These are phyloP conservation scores for Aplidium turbinatum DNA, from an alignment of 23 tunicate species.

Conservation along the genomic window DNA sequence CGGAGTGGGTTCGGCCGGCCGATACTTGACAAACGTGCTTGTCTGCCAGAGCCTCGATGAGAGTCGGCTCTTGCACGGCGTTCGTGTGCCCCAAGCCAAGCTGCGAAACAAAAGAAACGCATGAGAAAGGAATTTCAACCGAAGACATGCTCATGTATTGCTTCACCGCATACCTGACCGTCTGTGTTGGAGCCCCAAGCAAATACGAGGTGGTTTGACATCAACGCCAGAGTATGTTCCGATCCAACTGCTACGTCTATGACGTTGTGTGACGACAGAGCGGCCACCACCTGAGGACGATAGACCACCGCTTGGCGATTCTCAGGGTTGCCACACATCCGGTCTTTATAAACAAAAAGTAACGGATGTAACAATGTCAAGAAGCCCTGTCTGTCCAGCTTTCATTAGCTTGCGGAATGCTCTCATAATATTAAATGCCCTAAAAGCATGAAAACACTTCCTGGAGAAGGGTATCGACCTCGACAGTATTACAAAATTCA, in stretches of 20 bases:
- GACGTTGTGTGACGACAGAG: conserved; percentile 29
- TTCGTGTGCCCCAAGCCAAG: conserved; percentile 92
- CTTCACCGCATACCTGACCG: too few relatives aligned
- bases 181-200: conserved; percentile 94
- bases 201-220: conserved; percentile 59
- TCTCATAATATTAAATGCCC: too few relatives aligned
- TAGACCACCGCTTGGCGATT: conserved; percentile 27
- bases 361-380: too few relatives aligned
- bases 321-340: conserved; percentile 86
- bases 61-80: conserved; percentile 67
- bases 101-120: too few relatives aligned
- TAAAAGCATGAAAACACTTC: too few relatives aligned
- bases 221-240: conserved; percentile 87
- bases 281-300: conserved; percentile 57
- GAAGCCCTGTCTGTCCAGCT: too few relatives aligned
- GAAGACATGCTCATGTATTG: too few relatives aligned
- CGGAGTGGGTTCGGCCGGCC: conserved; percentile 93
- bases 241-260: conserved; percentile 72
- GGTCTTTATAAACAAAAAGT: conserved; percentile 48
- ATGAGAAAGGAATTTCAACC: too few relatives aligned
- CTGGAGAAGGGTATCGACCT: too few relatives aligned
- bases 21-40: conserved; percentile 79
- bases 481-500: too few relatives aligned
- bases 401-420: too few relatives aligned
- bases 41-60: conserved; percentile 50